A percentile compares a stretch with the other conserved stretches of the same genome.
Conservation (phyloP, 2,797 vertebrate species). For the Odontamblyopus rebecca region DNA sequence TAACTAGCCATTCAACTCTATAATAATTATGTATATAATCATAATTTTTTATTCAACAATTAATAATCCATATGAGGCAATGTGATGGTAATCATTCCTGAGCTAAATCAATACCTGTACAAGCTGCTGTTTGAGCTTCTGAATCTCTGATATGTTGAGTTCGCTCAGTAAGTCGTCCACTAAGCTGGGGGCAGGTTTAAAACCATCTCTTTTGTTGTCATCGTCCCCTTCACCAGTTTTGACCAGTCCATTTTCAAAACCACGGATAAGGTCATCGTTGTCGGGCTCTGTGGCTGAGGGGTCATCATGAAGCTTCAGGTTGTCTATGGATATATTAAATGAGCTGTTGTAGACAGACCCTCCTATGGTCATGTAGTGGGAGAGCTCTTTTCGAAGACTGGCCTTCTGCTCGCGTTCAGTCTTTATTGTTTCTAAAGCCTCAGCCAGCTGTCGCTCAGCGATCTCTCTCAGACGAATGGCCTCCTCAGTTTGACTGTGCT, state of each 20-base stretch:
- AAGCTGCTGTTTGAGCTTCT: conserved; percentile 97
- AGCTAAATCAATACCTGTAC: conserved; percentile 80
- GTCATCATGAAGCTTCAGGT: conserved; percentile 80
- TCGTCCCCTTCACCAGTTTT: conserved; percentile 73
- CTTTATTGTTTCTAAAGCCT: conserved; percentile 93
- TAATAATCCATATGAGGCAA: background rate
- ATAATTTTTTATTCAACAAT: no score
- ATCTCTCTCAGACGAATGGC: conserved; percentile 93
- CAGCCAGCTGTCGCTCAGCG: conserved; percentile 91
- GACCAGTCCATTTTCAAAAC: conserved; percentile 86
- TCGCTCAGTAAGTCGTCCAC: conserved; percentile 97
- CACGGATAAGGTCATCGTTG: conserved; percentile 88
- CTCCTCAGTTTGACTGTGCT: conserved; percentile 93
- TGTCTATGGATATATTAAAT: conserved; percentile 82
- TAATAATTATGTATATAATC: no score
- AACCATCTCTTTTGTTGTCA: conserved; percentile 81
- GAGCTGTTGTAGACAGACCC: conserved; percentile 89
- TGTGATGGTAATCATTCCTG: background rate
- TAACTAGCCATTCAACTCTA: background rate
- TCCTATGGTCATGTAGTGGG: conserved; percentile 93
- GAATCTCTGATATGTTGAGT: conserved; percentile 98
- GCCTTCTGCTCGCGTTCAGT: conserved; percentile 96
- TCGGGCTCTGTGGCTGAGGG: conserved; percentile 78
- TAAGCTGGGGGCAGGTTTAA: conserved; percentile 89
- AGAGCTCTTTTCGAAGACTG: conserved; percentile 92